Evolutionary conservation across 53 echinoderm and acorn worm genomes (phyloP).

Genomic region (Paracentrotus lividus): DNA sequence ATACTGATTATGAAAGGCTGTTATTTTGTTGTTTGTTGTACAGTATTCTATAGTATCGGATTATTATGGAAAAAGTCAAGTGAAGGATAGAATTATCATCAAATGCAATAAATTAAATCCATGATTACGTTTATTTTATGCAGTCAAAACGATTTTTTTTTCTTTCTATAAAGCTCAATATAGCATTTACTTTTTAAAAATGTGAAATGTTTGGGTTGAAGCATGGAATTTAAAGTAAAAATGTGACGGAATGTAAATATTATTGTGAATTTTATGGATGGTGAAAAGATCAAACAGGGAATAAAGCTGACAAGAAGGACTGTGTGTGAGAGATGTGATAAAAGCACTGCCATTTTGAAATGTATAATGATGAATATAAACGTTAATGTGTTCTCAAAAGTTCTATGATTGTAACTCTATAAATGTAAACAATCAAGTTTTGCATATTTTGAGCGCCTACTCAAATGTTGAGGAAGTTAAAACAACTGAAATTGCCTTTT

Average conservation of each 20-base stretch:
- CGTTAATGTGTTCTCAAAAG: background rate
- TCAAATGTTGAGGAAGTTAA: background rate
- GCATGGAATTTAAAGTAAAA: background rate
- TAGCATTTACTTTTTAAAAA: conserved; percentile 35
- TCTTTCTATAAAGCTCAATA: conserved; percentile 5
- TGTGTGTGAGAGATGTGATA: conserved; percentile 46
- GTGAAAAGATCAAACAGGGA: background rate
- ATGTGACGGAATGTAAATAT: conserved; percentile 30
- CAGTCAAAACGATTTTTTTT: background rate
- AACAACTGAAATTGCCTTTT: conserved; percentile 66
- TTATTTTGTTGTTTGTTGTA: conserved; percentile 18
- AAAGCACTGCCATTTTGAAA: conserved; percentile 62
- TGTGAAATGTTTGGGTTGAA: background rate
- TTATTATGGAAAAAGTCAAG: background rate
- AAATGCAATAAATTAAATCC: conserved; percentile 41
- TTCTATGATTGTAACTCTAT: conserved; percentile 34
- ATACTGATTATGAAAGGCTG: conserved; percentile 36
- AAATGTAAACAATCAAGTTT: background rate
- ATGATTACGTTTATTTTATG: background rate
- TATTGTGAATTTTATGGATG: conserved; percentile 7
- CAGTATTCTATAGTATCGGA: conserved; percentile 33
- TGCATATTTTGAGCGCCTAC: conserved; percentile 59
- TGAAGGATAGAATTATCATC: background rate
- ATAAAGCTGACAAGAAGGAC: background rate
- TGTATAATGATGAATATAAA: conserved; percentile 31